Base-by-base conservation (phyloP, 2,113 vertebrate species). In the Asarcornis scutulata region DNA sequence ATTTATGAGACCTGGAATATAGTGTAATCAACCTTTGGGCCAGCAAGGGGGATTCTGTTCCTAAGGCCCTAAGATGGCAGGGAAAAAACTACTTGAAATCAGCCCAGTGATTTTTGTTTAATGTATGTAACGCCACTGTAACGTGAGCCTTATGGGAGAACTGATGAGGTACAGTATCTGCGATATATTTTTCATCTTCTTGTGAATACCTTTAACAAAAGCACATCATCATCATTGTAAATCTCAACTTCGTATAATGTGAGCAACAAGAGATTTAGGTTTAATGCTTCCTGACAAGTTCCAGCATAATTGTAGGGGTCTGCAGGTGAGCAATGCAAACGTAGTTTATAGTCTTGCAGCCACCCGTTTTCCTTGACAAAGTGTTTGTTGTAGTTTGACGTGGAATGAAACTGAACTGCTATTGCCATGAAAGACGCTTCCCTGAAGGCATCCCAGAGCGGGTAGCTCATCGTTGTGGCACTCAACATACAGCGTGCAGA, bases 401-500 rank as follows among this genome's bases (percentile, higher is more conserved):
- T 60, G 68, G 62, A 87, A 42, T 59, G 78, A 83, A 66, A 83
- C 50, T 34, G 62, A 87, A 56, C 23, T 50, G 67, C 67, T 13
- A 11, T 21, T 75, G 84, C 56, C 38, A 6, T 90, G 11, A 11
- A 64, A 83, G 38, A 64, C 23, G 11, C 31, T 55, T 87, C 48
- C 44, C 86, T 60, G 68, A 75, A 90, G 73, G 56, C 83, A 71
- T 56, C 73, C n/a, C 56, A n/a, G 50, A 64, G 50, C 67, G 46
- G 77, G 79, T 64, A 86, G 82, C 78, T 90, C 52, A 23, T 93
- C 73, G 71, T 38, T 27, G 86, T 83, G 62, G 73, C n/a, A 60
- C 78, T 60, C 73, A 66, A 23, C 36, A 4, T 50, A 40, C 27
- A 34, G 38, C 38, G 1, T 23, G 11, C 42, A 17, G 78, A 50